Percentiles rank a stretch among this genome's conserved stretches.
phyloP scores from a whole-genome alignment of 2,888 invertebrate genomes.

The Ganaspis brasiliensis region DNA sequence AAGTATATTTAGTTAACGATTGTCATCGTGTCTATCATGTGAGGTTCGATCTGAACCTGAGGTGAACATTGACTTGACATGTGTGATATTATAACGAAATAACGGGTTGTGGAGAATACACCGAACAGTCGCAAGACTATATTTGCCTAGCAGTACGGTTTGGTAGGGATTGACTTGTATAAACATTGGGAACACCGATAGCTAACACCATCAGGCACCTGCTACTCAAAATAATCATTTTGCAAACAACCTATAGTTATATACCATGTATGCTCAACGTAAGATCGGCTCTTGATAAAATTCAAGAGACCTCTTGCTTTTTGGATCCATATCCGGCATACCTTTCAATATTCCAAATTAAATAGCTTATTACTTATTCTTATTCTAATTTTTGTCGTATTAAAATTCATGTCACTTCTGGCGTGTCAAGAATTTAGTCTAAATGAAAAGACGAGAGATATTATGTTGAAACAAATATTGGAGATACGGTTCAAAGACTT shows the following conservation, averaged over 20 bases:
- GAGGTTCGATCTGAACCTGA: slow-evolving; percentile 32
- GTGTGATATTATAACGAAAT: slow-evolving; percentile 50
- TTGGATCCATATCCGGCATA: background rate
- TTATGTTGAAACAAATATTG: no score
- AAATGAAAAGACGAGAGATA: no score
- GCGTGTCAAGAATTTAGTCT: background rate
- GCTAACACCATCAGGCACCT: slow-evolving; percentile 52
- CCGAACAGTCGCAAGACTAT: slow-evolving; percentile 50
- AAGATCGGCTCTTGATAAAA: slow-evolving; percentile 41
- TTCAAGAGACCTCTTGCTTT: slow-evolving; percentile 24
- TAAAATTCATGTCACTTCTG: background rate
- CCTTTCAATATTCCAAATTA: background rate
- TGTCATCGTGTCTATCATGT: background rate
- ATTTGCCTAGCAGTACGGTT: slow-evolving; percentile 55
- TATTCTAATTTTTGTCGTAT: slow-evolving; percentile 14
- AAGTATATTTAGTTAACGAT: background rate
- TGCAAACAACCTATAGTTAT: slow-evolving; percentile 58
- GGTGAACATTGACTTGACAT: slow-evolving; percentile 51
- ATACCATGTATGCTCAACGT: background rate
- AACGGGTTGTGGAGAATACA: slow-evolving; percentile 51
- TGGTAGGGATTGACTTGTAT: slow-evolving; percentile 69
- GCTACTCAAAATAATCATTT: slow-evolving; percentile 65
- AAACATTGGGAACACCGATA: slow-evolving; percentile 64
- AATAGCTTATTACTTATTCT: background rate
- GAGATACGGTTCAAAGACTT: no score